A percentile compares a stretch with the other conserved stretches of the same genome.
Evolutionary conservation across 2,113 vertebrate species (phyloP).

Genomic region (Oceanodroma tethys): DNA sequence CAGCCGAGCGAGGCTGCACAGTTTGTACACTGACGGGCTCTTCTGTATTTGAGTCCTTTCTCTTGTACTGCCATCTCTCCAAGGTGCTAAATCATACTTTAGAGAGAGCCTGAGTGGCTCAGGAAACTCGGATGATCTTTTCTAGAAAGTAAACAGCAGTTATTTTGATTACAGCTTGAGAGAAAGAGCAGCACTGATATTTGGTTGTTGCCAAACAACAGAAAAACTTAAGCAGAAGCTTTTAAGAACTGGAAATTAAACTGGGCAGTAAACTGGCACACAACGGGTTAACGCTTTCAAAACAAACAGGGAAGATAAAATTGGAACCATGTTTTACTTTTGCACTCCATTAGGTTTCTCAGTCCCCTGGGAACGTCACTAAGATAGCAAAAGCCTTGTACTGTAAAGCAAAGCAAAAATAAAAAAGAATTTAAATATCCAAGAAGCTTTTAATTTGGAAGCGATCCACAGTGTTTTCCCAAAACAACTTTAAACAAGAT

Average conservation of each 20-base stretch:
- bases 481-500: neutral
- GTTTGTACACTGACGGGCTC: neutral
- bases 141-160: neutral
- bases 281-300: neutral
- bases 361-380: neutral
- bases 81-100: neutral
- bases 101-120: neutral
- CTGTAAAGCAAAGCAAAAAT: neutral
- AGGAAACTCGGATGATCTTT: neutral
- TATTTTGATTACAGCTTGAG: neutral
- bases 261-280: neutral
- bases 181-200: neutral
- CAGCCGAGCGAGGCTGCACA: neutral
- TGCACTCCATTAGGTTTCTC: neutral
- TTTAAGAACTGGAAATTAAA: neutral
- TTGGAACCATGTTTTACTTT: constrained; percentile 32
- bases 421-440: neutral
- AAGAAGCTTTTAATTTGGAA: neutral
- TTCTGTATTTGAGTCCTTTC: neutral
- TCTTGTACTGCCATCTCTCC: neutral
- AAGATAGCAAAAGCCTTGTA: neutral
- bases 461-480: neutral
- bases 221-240: neutral
- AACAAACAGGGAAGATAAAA: neutral
- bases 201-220: neutral